A percentile compares a stretch with the other conserved stretches of the same genome.
These are phyloP conservation scores for Eumaeus atala DNA, from an alignment of 1,140 invertebrate species.

Conservation along the genomic window DNA sequence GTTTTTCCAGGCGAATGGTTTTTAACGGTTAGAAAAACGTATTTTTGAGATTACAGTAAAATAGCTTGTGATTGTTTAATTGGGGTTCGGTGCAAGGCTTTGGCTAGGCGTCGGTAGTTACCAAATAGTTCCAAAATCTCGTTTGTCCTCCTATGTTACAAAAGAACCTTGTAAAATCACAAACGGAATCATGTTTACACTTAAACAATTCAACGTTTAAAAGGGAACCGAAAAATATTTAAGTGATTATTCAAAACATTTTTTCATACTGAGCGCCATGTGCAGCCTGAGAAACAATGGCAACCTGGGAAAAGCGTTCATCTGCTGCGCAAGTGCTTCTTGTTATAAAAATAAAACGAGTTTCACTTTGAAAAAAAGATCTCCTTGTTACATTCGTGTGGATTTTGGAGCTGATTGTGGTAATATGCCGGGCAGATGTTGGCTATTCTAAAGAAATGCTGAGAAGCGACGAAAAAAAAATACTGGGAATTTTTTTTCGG, in stretches of 20 bases:
- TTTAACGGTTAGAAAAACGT: too few species aligned
- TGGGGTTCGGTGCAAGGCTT: too few species aligned
- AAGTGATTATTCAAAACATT: neutral
- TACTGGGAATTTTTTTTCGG: too few species aligned
- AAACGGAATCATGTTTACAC: too few species aligned
- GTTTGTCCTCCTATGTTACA: too few species aligned
- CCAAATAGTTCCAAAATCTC: too few species aligned
- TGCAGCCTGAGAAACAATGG: slow-evolving; percentile 1
- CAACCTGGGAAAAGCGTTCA: slow-evolving; percentile 18
- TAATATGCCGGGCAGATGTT: slow-evolving; percentile 62
- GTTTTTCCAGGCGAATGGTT: too few species aligned
- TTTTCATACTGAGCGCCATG: neutral
- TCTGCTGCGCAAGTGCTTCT: slow-evolving; percentile 15
- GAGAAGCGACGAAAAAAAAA: neutral
- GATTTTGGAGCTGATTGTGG: slow-evolving; percentile 52
- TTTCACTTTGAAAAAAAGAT: slow-evolving; percentile 1
- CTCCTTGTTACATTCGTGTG: slow-evolving; percentile 42
- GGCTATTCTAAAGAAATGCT: slow-evolving; percentile 31
- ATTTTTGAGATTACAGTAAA: too few species aligned
- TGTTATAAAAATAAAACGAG: slow-evolving; percentile 12
- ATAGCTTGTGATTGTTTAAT: too few species aligned
- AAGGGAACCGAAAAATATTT: neutral
- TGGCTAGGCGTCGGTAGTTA: too few species aligned
- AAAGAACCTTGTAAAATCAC: too few species aligned
- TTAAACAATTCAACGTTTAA: too few species aligned